phyloP scores from a whole-genome alignment of 2,113 vertebrate species.

The Chionis minor region DNA sequence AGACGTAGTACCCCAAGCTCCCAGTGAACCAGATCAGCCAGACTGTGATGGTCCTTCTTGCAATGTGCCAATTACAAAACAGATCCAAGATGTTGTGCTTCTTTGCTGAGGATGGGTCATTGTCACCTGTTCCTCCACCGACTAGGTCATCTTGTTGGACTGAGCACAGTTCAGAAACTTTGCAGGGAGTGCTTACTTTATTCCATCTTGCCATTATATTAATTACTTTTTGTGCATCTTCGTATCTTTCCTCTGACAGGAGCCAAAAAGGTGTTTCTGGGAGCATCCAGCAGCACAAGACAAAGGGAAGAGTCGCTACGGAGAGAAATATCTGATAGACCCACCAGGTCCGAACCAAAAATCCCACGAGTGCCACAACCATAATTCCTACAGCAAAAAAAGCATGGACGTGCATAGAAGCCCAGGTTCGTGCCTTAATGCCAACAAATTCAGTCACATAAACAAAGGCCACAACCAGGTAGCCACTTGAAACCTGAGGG shows the following conservation, averaged over 20 bases:
- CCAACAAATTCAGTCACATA: slow-evolving; percentile 94
- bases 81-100: slow-evolving; percentile 86
- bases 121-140: background rate
- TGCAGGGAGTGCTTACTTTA: slow-evolving; percentile 71
- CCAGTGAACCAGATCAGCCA: slow-evolving; percentile 95
- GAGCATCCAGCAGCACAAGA: slow-evolving; percentile 91
- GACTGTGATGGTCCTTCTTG: slow-evolving; percentile 83
- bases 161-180: slow-evolving; percentile 80
- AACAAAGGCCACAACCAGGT: slow-evolving; percentile 93
- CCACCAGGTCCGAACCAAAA: slow-evolving; percentile 89
- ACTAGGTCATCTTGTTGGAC: slow-evolving; percentile 37
- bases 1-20: slow-evolving; percentile 91
- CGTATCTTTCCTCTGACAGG: slow-evolving; percentile 80
- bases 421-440: slow-evolving; percentile 89
- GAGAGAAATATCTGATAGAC: slow-evolving; percentile 91
- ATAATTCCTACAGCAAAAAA: slow-evolving; percentile 90
- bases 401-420: slow-evolving; percentile 92
- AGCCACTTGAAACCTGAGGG: slow-evolving; percentile 89
- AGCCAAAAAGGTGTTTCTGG: slow-evolving; percentile 95
- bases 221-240: slow-evolving; percentile 84
- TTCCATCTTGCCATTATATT: slow-evolving; percentile 85
- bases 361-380: slow-evolving; percentile 88
- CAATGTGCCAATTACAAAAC: slow-evolving; percentile 84
- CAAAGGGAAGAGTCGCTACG: slow-evolving; percentile 84
- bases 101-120: slow-evolving; percentile 27